Base-by-base conservation (phyloP, 2,888 invertebrate species). In the Drosophila recens region DNA sequence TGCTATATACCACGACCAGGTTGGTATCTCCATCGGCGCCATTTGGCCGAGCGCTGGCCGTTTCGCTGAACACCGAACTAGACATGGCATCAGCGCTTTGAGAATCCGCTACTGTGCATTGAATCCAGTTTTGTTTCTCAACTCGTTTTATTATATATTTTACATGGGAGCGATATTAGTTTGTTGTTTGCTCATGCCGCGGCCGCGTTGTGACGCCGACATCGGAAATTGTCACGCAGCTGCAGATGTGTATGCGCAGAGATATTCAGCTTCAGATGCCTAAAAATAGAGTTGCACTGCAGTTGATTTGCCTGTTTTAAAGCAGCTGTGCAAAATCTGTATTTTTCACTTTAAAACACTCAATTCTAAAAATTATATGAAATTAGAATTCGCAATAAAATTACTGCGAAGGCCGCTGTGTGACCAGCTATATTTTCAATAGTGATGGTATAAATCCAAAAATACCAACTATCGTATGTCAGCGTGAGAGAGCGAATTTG, bases 1-100 rank as follows among this genome's bases (percentile, higher is more conserved):
- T 96, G 91, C 96, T 96, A 91, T 97, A 96, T 91, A 97, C 95
- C 92, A 97, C 95, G 89, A 97, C 95, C 91, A 97, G 82, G 77
- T 93, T 92, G 20, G 91, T 89, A 67, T 92, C 91, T 34, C 88
- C 82, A 51, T 82, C 72, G 66, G 80, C 66, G 63, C 71, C 68
- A 65, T 38, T 76, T 70, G 85, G 73, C 49, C 80, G 61, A 42
- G 68, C 76, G 65, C 82, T 90, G 59, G 76, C 51, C 45, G 80
- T 56, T 56, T 92, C 93, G 46, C 89, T 87, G 65, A 93, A 93
- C 30, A 92, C 90, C 42, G 92, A 93, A 77, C 92, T 93, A 36
- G 92, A 91, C 92, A 93, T 92, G 58, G 27, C 67, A 69, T 61
- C 53, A 59, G 53, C 34, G 15, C 45, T 56, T 34, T 30, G 33